A percentile compares a stretch with the other conserved stretches of the same genome.
Conservation (phyloP, 2,797 vertebrate genomes). For the Gambusia yucatana region DNA sequence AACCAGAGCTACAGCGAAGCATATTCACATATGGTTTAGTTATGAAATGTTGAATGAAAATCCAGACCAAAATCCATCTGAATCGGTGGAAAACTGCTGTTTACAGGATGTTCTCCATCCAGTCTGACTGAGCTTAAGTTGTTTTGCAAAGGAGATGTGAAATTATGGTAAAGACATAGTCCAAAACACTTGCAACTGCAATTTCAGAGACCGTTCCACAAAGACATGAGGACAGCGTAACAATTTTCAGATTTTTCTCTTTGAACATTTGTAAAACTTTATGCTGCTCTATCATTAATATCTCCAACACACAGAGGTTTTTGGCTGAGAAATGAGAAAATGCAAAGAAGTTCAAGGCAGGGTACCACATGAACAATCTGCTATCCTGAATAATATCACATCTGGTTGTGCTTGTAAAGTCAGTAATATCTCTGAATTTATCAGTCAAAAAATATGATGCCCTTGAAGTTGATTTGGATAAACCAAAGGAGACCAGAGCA, state of each 20-base stretch:
- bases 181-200: neutral
- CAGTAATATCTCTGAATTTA: neutral
- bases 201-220: neutral
- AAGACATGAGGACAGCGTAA: neutral
- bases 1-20: neutral
- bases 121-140: neutral
- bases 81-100: neutral
- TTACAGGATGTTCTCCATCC: neutral
- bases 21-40: neutral
- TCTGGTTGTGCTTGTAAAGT: slow-evolving; percentile 9
- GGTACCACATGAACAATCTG: neutral
- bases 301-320: too few species aligned
- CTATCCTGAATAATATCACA: neutral
- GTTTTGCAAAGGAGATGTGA: neutral
- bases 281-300: neutral
- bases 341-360: neutral
- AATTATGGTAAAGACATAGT: neutral
- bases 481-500: slow-evolving; percentile 68
- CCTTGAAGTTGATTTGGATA: slow-evolving; percentile 28
- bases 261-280: neutral
- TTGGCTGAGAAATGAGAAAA: neutral
- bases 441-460: slow-evolving; percentile 1
- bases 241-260: neutral
- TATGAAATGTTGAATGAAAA: neutral
- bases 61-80: neutral